A percentile compares a stretch with the other conserved stretches of the same genome.
Evolutionary conservation across 2,888 invertebrate species (phyloP).

Genomic region (Choristoneura rosaceana): DNA sequence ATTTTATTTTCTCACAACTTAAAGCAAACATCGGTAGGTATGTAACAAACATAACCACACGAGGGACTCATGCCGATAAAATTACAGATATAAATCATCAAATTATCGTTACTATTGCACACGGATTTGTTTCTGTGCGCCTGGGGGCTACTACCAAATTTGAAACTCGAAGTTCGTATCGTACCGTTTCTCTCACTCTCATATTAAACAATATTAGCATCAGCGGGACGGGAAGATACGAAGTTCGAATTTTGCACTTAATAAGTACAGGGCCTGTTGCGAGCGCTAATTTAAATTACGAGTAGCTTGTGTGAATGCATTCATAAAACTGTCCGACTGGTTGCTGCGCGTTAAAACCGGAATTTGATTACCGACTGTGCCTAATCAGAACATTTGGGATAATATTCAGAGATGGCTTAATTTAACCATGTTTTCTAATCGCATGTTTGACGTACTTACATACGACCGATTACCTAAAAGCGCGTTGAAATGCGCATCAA

Average conservation of each 20-base stretch:
- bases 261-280: background rate
- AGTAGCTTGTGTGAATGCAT: background rate
- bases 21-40: background rate
- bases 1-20: no score
- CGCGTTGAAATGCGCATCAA: no score
- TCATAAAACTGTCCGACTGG: slow-evolving; percentile 5
- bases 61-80: background rate
- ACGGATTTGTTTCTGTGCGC: background rate
- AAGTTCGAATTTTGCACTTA: no score
- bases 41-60: background rate
- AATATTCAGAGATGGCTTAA: no score
- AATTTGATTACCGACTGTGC: background rate
- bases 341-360: background rate
- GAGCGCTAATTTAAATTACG: background rate
- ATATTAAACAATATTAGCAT: no score
- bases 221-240: no score
- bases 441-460: no score
- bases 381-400: background rate
- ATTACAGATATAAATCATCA: background rate
- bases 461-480: no score
- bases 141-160: no score
- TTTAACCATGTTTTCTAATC: no score
- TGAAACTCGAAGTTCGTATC: no score
- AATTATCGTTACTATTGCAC: background rate
- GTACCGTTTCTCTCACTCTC: no score